Conservation (phyloP, 2,888 invertebrate genomes). For the Xanthorhoe spadicearia region DNA sequence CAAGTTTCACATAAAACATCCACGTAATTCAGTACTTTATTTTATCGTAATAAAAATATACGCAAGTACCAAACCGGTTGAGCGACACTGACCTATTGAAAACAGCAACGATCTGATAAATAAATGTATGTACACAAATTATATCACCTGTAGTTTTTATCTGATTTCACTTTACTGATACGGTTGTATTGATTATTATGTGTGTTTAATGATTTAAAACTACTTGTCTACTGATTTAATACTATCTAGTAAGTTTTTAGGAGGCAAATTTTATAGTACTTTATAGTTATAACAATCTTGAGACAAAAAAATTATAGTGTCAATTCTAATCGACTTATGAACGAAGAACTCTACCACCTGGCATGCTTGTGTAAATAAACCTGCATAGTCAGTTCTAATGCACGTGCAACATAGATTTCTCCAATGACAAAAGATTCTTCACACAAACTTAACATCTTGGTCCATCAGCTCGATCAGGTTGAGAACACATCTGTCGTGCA, state of each 20-base stretch:
- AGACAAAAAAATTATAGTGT: background rate
- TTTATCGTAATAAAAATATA: slow-evolving; percentile 5
- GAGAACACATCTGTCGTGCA: slow-evolving; percentile 69
- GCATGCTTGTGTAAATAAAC: slow-evolving; percentile 16
- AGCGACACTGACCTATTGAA: slow-evolving; percentile 40
- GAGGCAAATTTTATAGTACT: background rate
- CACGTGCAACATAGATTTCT: slow-evolving; percentile 28
- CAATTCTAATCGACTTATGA: background rate
- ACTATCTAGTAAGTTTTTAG: background rate
- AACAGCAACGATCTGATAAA: slow-evolving; percentile 33
- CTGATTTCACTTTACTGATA: slow-evolving; percentile 16
- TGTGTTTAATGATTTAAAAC: too few species aligned
- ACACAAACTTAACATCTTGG: slow-evolving; percentile 35
- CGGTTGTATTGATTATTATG: background rate
- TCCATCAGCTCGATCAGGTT: slow-evolving; percentile 46
- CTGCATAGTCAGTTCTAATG: slow-evolving; percentile 10
- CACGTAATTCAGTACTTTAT: background rate
- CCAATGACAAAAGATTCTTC: slow-evolving; percentile 34
- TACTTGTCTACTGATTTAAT: background rate
- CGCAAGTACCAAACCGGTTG: slow-evolving; percentile 26
- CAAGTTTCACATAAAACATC: background rate
- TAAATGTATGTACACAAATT: slow-evolving; percentile 27
- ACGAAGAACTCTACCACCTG: slow-evolving; percentile 7
- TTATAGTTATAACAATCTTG: background rate
- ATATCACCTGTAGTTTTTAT: slow-evolving; percentile 35